Evolutionary conservation across 2,113 vertebrate species (phyloP).

Genomic region (Ictalurus furcatus): DNA sequence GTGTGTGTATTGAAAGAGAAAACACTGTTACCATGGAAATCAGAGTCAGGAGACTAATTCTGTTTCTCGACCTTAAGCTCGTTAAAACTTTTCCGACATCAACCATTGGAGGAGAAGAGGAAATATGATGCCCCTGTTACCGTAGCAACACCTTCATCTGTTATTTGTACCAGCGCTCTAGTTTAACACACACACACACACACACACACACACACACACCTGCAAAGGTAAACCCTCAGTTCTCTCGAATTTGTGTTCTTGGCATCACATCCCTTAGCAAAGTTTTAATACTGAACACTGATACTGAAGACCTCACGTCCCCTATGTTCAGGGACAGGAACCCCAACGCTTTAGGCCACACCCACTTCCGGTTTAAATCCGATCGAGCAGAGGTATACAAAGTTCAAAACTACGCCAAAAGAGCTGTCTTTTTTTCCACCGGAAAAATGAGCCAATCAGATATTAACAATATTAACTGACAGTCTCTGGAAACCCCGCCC

Average conservation of each 20-base stretch:
- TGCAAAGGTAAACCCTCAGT: not conserved
- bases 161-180: not conserved
- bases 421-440: not conserved
- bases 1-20: not conserved
- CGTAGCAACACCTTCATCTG: slow-evolving; percentile 14
- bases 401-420: not conserved
- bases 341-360: not conserved
- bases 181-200: not conserved
- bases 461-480: not conserved
- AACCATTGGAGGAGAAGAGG: not conserved
- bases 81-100: slow-evolving; percentile 16
- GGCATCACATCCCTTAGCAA: not conserved
- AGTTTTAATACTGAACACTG: not conserved
- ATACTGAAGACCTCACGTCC: not conserved
- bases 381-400: not conserved
- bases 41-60: slow-evolving; percentile 19
- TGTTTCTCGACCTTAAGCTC: slow-evolving; percentile 24
- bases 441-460: not conserved
- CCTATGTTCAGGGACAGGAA: not conserved
- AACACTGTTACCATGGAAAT: slow-evolving; percentile 24
- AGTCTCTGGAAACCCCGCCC: not conserved
- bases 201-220: not conserved
- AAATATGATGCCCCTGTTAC: slow-evolving; percentile 10
- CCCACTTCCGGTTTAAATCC: not conserved
- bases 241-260: not conserved